Percentiles rank a stretch among this genome's conserved stretches.
phyloP scores from a whole-genome alignment of 92 coral and sea anemone species.

The Phymanthus crucifer region DNA sequence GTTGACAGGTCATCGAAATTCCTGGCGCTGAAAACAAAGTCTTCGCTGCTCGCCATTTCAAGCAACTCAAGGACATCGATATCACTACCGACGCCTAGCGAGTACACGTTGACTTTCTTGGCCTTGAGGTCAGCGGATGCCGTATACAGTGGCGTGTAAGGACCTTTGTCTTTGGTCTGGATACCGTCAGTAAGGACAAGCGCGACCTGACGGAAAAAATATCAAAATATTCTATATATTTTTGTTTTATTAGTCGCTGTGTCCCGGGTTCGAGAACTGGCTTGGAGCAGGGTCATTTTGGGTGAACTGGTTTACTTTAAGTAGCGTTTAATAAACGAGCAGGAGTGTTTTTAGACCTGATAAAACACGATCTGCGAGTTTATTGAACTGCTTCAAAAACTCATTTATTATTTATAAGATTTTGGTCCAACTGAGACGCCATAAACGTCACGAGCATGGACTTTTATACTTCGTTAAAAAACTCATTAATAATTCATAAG shows the following conservation, averaged over 20 bases:
- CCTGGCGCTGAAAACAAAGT: constrained; percentile 31
- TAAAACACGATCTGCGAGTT: no score
- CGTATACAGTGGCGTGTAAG: background rate
- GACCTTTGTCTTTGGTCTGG: constrained; percentile 33
- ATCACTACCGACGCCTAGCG: constrained; percentile 41
- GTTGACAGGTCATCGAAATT: constrained; percentile 39
- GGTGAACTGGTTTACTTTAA: no score
- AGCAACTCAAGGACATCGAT: constrained; percentile 40
- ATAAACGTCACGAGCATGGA: no score
- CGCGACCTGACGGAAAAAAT: constrained; percentile 12
- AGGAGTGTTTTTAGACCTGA: no score
- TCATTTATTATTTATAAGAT: no score
- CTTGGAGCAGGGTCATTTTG: no score
- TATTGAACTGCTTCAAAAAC: no score
- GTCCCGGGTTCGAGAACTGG: no score
- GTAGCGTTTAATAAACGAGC: no score
- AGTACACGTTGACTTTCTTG: constrained; percentile 20
- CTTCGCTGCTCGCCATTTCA: constrained; percentile 17
- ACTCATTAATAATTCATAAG: no score
- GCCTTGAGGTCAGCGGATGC: constrained; percentile 19
- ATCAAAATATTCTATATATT: background rate
- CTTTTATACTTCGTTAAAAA: no score
- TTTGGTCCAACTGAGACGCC: no score
- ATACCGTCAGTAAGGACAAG: constrained; percentile 48
- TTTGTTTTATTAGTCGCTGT: background rate